Evolutionary conservation across 2,113 vertebrate species (phyloP).

Genomic region (Octodon degus): DNA sequence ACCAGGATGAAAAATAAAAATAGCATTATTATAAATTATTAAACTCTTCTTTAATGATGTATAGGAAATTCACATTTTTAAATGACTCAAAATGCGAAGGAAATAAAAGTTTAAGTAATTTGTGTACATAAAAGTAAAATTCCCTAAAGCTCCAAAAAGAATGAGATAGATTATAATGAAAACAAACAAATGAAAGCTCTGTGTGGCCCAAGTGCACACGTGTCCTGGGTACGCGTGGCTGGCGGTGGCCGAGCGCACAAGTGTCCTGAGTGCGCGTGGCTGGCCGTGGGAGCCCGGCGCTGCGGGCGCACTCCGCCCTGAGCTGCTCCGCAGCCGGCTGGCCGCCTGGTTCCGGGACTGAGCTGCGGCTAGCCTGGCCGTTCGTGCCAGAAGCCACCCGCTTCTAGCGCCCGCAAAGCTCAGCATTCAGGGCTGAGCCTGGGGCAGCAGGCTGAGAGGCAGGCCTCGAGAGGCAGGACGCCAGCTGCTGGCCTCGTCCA

Average conservation of each 20-base stretch:
- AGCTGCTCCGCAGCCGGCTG: too few species aligned
- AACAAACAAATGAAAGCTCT: background rate
- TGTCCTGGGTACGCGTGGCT: too few species aligned
- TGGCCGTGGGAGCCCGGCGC: too few species aligned
- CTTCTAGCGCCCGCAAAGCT: too few species aligned
- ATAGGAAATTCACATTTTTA: conserved; percentile 7
- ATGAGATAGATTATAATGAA: background rate
- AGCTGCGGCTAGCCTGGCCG: too few species aligned
- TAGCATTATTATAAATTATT: background rate
- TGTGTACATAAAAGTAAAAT: conserved; percentile 35
- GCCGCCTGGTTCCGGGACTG: too few species aligned
- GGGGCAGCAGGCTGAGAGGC: background rate
- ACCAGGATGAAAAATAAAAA: background rate
- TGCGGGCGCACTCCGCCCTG: too few species aligned
- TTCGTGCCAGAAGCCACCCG: too few species aligned
- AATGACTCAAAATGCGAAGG: background rate
- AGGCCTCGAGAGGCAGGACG: background rate
- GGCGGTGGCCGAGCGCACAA: too few species aligned
- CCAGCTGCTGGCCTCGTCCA: background rate
- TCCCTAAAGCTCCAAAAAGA: background rate
- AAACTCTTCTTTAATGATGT: background rate
- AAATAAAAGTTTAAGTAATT: background rate
- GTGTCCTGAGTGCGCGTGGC: too few species aligned
- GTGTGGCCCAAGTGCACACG: too few species aligned
- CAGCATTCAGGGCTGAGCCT: background rate